Percentiles rank a stretch among this genome's conserved stretches.
phyloP scores from a whole-genome alignment of 2,888 invertebrate species.

The Syritta pipiens region DNA sequence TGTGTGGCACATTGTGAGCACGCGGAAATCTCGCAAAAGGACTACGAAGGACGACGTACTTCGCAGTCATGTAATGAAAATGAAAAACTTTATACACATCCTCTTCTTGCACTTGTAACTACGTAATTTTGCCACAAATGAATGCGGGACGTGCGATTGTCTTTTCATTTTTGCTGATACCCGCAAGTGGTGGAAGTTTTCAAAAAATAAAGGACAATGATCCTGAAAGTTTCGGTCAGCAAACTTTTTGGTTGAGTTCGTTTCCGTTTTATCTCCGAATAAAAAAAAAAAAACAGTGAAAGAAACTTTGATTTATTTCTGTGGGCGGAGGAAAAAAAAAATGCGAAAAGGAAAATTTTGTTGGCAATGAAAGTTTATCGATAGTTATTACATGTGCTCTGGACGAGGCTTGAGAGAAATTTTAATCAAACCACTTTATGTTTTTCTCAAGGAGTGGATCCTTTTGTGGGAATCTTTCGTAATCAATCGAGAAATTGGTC shows the following conservation, averaged over 20 bases:
- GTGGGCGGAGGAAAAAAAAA: no score
- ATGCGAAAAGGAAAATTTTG: background rate
- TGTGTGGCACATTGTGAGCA: no score
- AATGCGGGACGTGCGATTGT: no score
- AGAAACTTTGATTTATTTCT: background rate
- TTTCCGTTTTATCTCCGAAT: background rate
- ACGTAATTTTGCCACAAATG: background rate
- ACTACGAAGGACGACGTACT: background rate
- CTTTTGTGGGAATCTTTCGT: no score
- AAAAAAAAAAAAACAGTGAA: no score
- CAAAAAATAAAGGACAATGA: conserved; percentile 1
- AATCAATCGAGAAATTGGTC: no score
- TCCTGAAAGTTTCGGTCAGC: background rate
- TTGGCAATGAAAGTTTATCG: background rate
- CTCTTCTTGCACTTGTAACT: background rate
- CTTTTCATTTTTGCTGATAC: background rate
- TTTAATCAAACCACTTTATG: no score
- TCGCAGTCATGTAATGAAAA: background rate
- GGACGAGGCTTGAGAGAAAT: background rate
- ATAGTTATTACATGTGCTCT: background rate
- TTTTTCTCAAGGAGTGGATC: no score
- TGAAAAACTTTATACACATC: background rate
- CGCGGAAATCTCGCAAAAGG: background rate
- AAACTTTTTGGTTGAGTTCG: background rate
- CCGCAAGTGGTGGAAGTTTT: background rate